Evolutionary conservation across 2,888 invertebrate genomes (phyloP), one percentile per base, ranked within the genome.

Genomic region (Rhorus exstirpatorius): DNA sequence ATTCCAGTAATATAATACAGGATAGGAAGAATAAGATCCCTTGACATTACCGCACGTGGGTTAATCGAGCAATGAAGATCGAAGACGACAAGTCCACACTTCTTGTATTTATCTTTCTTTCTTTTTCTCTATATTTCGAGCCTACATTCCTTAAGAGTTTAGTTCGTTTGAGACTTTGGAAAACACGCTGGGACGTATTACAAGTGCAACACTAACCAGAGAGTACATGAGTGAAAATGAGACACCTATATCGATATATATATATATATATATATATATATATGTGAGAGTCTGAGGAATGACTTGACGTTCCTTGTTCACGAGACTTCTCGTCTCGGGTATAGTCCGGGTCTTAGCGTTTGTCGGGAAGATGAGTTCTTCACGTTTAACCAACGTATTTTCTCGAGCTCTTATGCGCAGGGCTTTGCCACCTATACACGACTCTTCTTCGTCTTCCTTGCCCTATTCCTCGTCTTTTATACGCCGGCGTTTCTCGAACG

Each of bases 151-250:
- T 44, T 55, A 63, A 60, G 60, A 60, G 41, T 31, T 38, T 41
- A 31, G 53, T 68, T 46, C 68, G 67, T 67, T 70, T 21, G 24
- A 49, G 61, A 26, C 53, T 63, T 55, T 46, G 14, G 74, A 75
- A 67, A 79, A 83, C 79, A 51, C 82, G 71, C 60, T 79, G 79
- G 82, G 82, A 83, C 60, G 79, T 76, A 75, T 76, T 14, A 71
- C 76, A 67, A 75, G 75, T 65, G 68, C 60, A 76, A 35, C 44
- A 61, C 61, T 58, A 38, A 63, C 49, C 49, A 35, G 17, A 58
- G 35, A 46, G 31, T 67, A 53, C 58, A 38, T 24, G 49, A 72
- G 51, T 63, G 58, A 79, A 75, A 71, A 70, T 63, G 63, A 82
- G 77, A 70, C 51, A n/a, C 35, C 35, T 53, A 53, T 49, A 24